These are phyloP conservation scores for Elgaria multicarinata DNA, from an alignment of 2,113 vertebrate species.

Conservation along the genomic window DNA sequence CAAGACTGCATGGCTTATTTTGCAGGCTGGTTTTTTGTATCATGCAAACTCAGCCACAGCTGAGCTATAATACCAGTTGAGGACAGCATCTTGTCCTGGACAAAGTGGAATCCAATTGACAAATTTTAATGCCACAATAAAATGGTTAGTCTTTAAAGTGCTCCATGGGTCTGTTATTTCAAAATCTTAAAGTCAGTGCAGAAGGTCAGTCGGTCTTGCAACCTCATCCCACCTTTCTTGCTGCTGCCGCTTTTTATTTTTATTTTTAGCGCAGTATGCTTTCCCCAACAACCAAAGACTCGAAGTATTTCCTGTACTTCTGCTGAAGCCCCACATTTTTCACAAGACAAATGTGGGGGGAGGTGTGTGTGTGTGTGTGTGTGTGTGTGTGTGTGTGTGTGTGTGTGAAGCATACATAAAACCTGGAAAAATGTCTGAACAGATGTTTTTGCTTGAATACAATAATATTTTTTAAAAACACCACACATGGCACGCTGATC, in stretches of 20 bases:
- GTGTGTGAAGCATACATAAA: constrained; percentile 57
- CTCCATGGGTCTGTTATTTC: not conserved
- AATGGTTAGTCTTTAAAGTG: not conserved
- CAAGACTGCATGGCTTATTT: too few relatives aligned
- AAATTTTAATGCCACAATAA: not conserved
- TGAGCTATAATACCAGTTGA: not conserved
- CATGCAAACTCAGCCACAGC: too few relatives aligned
- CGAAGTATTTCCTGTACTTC: not conserved
- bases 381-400: too few relatives aligned
- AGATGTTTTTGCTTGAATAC: constrained; percentile 72
- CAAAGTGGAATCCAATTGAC: not conserved
- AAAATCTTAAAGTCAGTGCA: not conserved
- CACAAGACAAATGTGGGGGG: not conserved
- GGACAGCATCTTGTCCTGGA: not conserved
- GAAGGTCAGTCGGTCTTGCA: not conserved
- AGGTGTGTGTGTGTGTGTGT: too few relatives aligned
- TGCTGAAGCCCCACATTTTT: not conserved
- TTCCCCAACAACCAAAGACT: not conserved
- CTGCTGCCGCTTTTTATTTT: not conserved
- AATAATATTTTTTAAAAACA: constrained; percentile 63
- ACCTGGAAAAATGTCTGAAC: constrained; percentile 66
- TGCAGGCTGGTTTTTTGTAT: too few relatives aligned
- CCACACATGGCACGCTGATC: constrained; percentile 69
- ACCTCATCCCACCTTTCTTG: not conserved
- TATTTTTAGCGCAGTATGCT: not conserved